Conservation (phyloP, 1,140 invertebrate genomes). For the Monochamus saltuarius region DNA sequence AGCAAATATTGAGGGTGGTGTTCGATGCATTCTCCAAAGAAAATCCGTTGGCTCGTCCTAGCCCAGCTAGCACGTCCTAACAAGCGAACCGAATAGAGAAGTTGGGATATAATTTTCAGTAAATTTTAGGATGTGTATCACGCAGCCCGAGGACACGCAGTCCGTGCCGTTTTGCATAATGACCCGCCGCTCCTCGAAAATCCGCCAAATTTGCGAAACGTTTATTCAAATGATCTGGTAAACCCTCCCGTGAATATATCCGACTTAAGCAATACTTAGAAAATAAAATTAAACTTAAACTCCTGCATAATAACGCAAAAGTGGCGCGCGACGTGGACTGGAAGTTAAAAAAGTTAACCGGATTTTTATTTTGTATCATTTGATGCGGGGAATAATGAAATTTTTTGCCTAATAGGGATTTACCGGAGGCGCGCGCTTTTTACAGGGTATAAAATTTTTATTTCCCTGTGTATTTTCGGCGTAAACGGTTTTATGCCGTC, state of each 20-base stretch:
- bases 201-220: slow-evolving; percentile 38
- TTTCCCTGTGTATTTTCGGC: too few relatives aligned
- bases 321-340: slow-evolving; percentile 24
- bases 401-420: background rate
- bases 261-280: slow-evolving; percentile 27
- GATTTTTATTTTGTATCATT: slow-evolving; percentile 20
- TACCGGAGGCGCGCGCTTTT: background rate
- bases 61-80: background rate
- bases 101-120: slow-evolving; percentile 15
- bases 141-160: slow-evolving; percentile 30
- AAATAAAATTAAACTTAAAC: slow-evolving; percentile 31
- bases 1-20: too few relatives aligned
- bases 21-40: background rate
- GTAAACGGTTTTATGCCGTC: too few relatives aligned
- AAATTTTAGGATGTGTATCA: slow-evolving; percentile 34
- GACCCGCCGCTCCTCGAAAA: slow-evolving; percentile 34
- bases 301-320: slow-evolving; percentile 26
- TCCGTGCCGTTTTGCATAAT: slow-evolving; percentile 35
- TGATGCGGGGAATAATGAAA: slow-evolving; percentile 22
- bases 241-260: slow-evolving; percentile 26
- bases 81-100: slow-evolving; percentile 12
- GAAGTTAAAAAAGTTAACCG: slow-evolving; percentile 20
- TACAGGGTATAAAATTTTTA: too few relatives aligned
- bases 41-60: background rate
- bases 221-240: slow-evolving; percentile 38